Base-by-base conservation (phyloP, 1,140 invertebrate species). In the Paracyclopina nana region DNA sequence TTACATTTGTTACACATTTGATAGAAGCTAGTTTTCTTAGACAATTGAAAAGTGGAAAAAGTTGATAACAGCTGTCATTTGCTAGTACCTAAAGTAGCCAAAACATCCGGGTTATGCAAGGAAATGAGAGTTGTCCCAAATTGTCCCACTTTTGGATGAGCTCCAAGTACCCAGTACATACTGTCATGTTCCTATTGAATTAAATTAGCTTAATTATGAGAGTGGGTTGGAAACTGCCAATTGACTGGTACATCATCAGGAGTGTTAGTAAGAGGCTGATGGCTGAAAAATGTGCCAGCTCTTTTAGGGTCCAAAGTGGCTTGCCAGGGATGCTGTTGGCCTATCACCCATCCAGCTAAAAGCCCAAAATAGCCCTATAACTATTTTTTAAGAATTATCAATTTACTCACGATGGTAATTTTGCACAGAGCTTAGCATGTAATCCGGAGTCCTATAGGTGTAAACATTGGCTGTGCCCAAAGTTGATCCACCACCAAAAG, bases 321-420 rank as follows among this genome's bases (percentile, higher is more conserved):
- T 38, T 38, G 34, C 34, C 34, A 38, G 20, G 34, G 34, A 38
- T 38, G 34, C 20, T 38, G 34, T 38, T 38, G 34, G 14, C 34
- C 34, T 38, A 20, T 20, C 34, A 38, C 20, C n/a, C 14, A 38
- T 5, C 34, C 34, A n/a, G 14, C 34, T 38, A 20, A 38, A 38
- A 38, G 20, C 20, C n/a, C n/a, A n/a, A n/a, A n/a, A n/a, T n/a
- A n/a, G n/a, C n/a, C n/a, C n/a, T n/a, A n/a, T n/a, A n/a, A n/a
- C n/a, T n/a, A n/a, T n/a, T n/a, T n/a, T n/a, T n/a, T n/a, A 9
- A 31, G 14, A 31, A 9, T 31, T 14, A 31, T 9, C 14, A 31
- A 9, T 31, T 31, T 9, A 31, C 29, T 9, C 20, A 38, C 34
- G 14, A 20, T 38, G 14, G 20, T 38, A 38, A 38, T 38, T 20